These are phyloP conservation scores for Helicolenus hilgendorfi DNA, from an alignment of 2,797 vertebrate species.

Conservation along the genomic window DNA sequence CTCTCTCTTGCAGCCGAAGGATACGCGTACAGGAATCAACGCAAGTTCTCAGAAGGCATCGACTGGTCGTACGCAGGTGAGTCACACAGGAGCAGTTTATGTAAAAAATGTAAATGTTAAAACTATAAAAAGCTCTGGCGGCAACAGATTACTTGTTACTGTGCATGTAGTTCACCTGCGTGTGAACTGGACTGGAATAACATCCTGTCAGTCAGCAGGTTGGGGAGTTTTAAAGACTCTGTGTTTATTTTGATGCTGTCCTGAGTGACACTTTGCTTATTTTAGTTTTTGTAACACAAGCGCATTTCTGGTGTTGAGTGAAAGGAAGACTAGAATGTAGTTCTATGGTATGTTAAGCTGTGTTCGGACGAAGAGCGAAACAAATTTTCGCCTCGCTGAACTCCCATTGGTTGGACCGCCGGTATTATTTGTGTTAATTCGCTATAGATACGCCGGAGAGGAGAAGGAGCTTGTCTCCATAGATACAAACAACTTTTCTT, in stretches of 20 bases:
- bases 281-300: not conserved
- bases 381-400: no score
- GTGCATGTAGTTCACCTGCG: not conserved
- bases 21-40: constrained; percentile 94
- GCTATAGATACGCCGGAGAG: no score
- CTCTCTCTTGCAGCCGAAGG: constrained; percentile 87
- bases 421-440: no score
- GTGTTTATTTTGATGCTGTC: not conserved
- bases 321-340: not conserved
- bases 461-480: no score
- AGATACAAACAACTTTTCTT: no score
- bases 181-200: not conserved
- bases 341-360: no score
- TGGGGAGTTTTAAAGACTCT: not conserved
- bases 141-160: not conserved
- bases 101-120: not conserved
- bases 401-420: no score
- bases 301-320: not conserved
- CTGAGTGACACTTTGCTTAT: not conserved
- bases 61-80: constrained; percentile 98
- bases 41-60: constrained; percentile 95
- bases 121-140: not conserved
- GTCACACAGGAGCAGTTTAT: not conserved
- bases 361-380: no score
- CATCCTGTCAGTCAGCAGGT: not conserved